phyloP scores from a whole-genome alignment of 2,888 invertebrate species.

The Drosophila eohydei region DNA sequence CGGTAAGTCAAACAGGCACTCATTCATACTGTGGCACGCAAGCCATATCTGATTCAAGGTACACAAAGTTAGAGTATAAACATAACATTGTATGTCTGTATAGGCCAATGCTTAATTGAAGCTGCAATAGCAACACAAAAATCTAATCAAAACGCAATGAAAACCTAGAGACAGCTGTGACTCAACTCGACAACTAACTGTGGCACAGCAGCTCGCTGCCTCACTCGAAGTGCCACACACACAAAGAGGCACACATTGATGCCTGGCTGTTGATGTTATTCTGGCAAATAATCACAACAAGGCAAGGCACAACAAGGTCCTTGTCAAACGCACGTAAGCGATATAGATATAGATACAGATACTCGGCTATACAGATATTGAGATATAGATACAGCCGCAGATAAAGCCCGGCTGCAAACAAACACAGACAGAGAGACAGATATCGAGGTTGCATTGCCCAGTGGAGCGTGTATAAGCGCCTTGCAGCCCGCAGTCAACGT shows the following conservation, averaged over 20 bases:
- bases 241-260: conserved; percentile 5
- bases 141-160: conserved; percentile 79
- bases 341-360: conserved; percentile 56
- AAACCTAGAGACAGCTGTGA: conserved; percentile 53
- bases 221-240: conserved; percentile 1
- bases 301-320: conserved; percentile 55
- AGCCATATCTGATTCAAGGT: neutral
- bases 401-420: conserved; percentile 58
- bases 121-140: conserved; percentile 70
- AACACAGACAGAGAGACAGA: conserved; percentile 27
- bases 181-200: conserved; percentile 26
- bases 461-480: conserved; percentile 61
- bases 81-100: conserved; percentile 22
- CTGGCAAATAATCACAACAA: conserved; percentile 73
- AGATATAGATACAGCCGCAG: conserved; percentile 55
- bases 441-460: conserved; percentile 58
- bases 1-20: neutral
- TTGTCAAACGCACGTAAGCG: conserved; percentile 75
- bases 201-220: conserved; percentile 1
- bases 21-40: neutral
- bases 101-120: conserved; percentile 68
- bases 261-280: conserved; percentile 72
- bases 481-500: conserved; percentile 23
- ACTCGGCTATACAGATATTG: conserved; percentile 43
- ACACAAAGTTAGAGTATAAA: conserved; percentile 24